Evolutionary conservation across 2,797 vertebrate species (phyloP).

Genomic region (Otus scops): DNA sequence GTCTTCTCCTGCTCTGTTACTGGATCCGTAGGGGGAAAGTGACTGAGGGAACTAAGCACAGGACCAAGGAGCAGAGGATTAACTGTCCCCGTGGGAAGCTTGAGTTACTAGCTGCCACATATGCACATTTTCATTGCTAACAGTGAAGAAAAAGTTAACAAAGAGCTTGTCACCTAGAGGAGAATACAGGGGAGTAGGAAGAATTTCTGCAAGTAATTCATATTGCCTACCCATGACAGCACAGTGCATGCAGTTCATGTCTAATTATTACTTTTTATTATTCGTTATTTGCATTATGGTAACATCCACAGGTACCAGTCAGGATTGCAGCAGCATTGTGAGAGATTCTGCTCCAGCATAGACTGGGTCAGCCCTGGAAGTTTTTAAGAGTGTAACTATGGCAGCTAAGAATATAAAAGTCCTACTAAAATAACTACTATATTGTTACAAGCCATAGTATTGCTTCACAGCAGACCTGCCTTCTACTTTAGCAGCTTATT

Average conservation of each 20-base stretch:
- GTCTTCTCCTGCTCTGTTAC: conserved; percentile 67
- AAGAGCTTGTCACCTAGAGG: conserved; percentile 46
- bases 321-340: neutral
- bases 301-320: neutral
- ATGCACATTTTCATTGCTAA: conserved; percentile 47
- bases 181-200: neutral
- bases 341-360: neutral
- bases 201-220: neutral
- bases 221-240: neutral
- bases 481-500: neutral
- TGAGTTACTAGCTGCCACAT: conserved; percentile 78
- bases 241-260: neutral
- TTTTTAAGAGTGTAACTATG: neutral
- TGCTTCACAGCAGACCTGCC: neutral
- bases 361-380: neutral
- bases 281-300: neutral
- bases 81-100: conserved; percentile 81
- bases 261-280: conserved; percentile 42
- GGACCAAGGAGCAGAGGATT: conserved; percentile 80
- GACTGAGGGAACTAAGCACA: conserved; percentile 64
- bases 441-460: neutral
- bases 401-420: neutral
- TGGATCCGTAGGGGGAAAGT: conserved; percentile 63
- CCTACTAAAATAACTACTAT: neutral
- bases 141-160: conserved; percentile 44